phyloP scores from a whole-genome alignment of 2,797 vertebrate genomes.

The Brachyrhaphis roseni region DNA sequence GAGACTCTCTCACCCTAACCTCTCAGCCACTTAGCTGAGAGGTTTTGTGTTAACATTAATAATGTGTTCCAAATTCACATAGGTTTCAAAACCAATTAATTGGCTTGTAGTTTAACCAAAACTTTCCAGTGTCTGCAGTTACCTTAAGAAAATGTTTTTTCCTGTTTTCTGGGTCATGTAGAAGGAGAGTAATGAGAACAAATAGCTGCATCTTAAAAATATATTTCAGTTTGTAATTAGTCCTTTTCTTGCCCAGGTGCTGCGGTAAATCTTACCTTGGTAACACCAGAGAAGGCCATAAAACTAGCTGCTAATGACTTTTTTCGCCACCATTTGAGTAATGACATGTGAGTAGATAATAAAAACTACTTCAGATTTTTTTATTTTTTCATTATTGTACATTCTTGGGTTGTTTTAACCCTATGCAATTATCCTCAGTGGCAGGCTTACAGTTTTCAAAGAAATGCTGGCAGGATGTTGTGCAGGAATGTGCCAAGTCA shows the following conservation, averaged over 20 bases:
- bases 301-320: slow-evolving; percentile 87
- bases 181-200: not conserved
- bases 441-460: slow-evolving; percentile 79
- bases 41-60: not conserved
- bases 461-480: slow-evolving; percentile 88
- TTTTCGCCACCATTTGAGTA: slow-evolving; percentile 82
- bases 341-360: slow-evolving; percentile 77
- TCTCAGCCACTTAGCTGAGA: not conserved
- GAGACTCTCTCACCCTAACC: no score
- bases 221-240: not conserved
- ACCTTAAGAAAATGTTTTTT: not conserved
- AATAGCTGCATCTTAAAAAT: not conserved
- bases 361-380: not conserved
- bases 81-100: not conserved
- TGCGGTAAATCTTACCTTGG: slow-evolving; percentile 85
- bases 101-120: not conserved
- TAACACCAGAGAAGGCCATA: slow-evolving; percentile 88
- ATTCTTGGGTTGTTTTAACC: not conserved
- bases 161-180: not conserved
- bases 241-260: slow-evolving; percentile 72
- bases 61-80: not conserved
- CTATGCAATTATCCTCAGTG: slow-evolving; percentile 50
- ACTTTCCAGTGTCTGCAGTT: not conserved
- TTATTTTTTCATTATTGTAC: not conserved
- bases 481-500: slow-evolving; percentile 87